phyloP scores from a whole-genome alignment of 1,140 invertebrate species.

The Pentalonia nigronervosa region DNA sequence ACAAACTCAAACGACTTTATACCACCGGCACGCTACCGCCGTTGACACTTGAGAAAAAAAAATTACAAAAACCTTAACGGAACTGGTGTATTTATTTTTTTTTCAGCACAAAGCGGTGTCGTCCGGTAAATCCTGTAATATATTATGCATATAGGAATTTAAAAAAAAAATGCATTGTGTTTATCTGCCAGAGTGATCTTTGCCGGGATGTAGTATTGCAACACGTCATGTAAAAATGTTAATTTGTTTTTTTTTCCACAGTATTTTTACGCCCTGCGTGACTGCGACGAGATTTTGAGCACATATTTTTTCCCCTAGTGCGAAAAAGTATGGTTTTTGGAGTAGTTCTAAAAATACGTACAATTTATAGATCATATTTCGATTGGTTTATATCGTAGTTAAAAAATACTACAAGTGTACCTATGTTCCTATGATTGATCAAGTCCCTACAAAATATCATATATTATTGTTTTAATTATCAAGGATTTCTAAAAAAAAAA shows the following conservation, averaged over 20 bases:
- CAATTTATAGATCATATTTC: neutral
- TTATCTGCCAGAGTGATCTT: neutral
- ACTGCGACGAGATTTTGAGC: neutral
- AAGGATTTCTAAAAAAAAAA: neutral
- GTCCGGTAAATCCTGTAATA: neutral
- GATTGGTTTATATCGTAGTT: neutral
- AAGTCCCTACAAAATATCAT: no score
- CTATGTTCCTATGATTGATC: neutral
- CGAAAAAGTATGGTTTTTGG: neutral
- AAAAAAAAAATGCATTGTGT: neutral
- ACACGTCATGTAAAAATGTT: neutral
- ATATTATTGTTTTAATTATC: neutral
- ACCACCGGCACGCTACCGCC: neutral
- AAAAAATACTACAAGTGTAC: no score
- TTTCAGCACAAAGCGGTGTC: neutral
- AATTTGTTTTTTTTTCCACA: neutral
- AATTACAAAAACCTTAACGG: constrained; percentile 7
- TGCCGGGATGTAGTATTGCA: neutral
- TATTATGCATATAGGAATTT: neutral
- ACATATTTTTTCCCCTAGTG: neutral
- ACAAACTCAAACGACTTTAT: neutral
- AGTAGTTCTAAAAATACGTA: neutral
- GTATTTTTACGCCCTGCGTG: neutral
- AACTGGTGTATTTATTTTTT: neutral
- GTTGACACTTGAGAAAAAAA: neutral